Conservation (phyloP, 2,888 invertebrate species). For the Lepas anatifera region DNA sequence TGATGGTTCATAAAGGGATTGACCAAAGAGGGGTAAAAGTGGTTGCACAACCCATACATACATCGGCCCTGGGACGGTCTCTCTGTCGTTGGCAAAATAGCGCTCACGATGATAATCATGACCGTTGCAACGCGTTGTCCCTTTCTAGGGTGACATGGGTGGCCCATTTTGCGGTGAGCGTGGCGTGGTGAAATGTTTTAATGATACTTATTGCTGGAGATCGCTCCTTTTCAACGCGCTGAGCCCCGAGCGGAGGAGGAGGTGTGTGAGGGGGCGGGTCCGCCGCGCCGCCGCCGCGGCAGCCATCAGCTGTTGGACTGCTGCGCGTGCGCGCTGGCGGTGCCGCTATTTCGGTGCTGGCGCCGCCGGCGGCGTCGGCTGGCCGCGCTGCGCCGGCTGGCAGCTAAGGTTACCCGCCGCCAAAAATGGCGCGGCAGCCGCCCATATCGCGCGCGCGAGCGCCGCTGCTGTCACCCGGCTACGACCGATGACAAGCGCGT, state of each 20-base stretch:
- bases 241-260: neutral
- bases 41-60: too few relatives aligned
- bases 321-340: neutral
- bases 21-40: too few relatives aligned
- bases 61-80: too few relatives aligned
- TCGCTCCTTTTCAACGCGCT: neutral
- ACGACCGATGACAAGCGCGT: too few relatives aligned
- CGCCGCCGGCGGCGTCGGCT: neutral
- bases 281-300: neutral
- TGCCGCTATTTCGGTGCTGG: slow-evolving; percentile 8
- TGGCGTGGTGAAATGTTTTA: too few relatives aligned
- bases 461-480: too few relatives aligned
- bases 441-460: neutral
- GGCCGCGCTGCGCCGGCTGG: neutral
- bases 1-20: too few relatives aligned
- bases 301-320: neutral
- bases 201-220: neutral
- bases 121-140: too few relatives aligned
- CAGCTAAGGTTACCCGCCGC: slow-evolving; percentile 1
- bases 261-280: neutral
- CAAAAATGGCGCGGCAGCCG: neutral
- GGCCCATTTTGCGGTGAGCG: too few relatives aligned
- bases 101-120: too few relatives aligned
- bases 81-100: too few relatives aligned
- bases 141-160: too few relatives aligned